A percentile compares a stretch with the other conserved stretches of the same genome.
phyloP scores from a whole-genome alignment of 1,140 invertebrate species.

The Homalodisca vitripennis region DNA sequence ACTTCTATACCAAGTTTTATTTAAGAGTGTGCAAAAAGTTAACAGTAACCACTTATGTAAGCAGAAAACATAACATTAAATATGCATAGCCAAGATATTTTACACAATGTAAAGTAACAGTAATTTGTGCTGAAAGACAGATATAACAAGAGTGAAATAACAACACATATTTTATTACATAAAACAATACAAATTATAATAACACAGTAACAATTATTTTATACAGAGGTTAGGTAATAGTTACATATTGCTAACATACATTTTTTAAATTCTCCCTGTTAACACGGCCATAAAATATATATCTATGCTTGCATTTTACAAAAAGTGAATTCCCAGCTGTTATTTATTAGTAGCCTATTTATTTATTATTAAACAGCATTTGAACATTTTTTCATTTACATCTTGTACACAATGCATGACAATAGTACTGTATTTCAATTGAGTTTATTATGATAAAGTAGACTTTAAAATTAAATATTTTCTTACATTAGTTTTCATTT shows the following conservation, averaged over 20 bases:
- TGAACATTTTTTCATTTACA: too few relatives aligned
- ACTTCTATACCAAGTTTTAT: background rate
- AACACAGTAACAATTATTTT: background rate
- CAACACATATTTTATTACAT: background rate
- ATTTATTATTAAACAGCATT: too few relatives aligned
- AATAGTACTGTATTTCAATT: too few relatives aligned
- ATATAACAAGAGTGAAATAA: background rate
- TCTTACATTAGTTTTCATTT: too few relatives aligned
- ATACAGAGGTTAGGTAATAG: background rate
- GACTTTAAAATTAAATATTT: too few relatives aligned
- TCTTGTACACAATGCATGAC: too few relatives aligned
- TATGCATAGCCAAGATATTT: background rate
- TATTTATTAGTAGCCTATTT: too few relatives aligned
- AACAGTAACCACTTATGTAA: background rate
- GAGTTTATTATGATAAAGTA: too few relatives aligned
- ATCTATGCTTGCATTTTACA: background rate
- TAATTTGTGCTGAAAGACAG: constrained; percentile 14
- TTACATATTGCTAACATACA: background rate
- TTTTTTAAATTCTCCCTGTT: background rate
- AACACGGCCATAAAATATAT: background rate
- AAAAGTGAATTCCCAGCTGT: background rate
- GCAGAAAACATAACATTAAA: background rate
- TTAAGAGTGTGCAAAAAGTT: background rate
- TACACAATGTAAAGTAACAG: background rate
- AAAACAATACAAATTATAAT: background rate